These are phyloP conservation scores for Miichthys miiuy DNA, from an alignment of 2,797 vertebrate genomes.

Conservation along the genomic window DNA sequence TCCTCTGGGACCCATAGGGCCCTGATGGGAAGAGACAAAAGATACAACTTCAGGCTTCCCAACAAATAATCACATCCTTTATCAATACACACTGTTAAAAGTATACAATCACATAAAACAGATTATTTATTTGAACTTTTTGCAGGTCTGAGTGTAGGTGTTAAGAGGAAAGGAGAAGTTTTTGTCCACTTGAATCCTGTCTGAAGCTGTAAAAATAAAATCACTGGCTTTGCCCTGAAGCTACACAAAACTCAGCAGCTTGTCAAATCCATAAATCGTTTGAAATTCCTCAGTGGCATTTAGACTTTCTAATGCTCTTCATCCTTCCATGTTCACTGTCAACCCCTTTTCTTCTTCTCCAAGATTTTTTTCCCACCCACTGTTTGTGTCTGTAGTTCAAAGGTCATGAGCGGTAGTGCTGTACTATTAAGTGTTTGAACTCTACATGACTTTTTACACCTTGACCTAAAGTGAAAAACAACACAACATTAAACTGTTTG, in stretches of 20 bases:
- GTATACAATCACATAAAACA: slow-evolving; percentile 28
- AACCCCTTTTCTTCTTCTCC: slow-evolving; percentile 52
- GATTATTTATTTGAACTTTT: neutral
- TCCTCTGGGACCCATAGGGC: slow-evolving; percentile 97
- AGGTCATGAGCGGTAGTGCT: slow-evolving; percentile 49
- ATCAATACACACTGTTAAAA: neutral
- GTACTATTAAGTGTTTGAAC: slow-evolving; percentile 40
- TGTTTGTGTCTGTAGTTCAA: slow-evolving; percentile 43
- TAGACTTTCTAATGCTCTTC: slow-evolving; percentile 46
- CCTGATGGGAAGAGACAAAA: slow-evolving; percentile 79
- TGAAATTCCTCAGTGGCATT: slow-evolving; percentile 72
- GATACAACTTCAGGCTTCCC: slow-evolving; percentile 58
- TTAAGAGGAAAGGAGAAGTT: neutral
- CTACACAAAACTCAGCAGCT: slow-evolving; percentile 56
- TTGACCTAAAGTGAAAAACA: slow-evolving; percentile 30
- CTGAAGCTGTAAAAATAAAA: slow-evolving; percentile 38
- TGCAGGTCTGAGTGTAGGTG: neutral
- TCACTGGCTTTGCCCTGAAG: slow-evolving; percentile 65
- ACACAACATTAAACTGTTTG: neutral
- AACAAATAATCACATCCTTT: neutral
- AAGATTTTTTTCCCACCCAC: slow-evolving; percentile 42
- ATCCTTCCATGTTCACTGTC: slow-evolving; percentile 72
- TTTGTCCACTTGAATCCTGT: slow-evolving; percentile 18
- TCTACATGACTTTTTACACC: slow-evolving; percentile 47
- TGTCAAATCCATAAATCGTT: slow-evolving; percentile 77